These are phyloP conservation scores for Geopemphigus sp. DNA, from an alignment of 1,140 invertebrate genomes.

Conservation along the genomic window DNA sequence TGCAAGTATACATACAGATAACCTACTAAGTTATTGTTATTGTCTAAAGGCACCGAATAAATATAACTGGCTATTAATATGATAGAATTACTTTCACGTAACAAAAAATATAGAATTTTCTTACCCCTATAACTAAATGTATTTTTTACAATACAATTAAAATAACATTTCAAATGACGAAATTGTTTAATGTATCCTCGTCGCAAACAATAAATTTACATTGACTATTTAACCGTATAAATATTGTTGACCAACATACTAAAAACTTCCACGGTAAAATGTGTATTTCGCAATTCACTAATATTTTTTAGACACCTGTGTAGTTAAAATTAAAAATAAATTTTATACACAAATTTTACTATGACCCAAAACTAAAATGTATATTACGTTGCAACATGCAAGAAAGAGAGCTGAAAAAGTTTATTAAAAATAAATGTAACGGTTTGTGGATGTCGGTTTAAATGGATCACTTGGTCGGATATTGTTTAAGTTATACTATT, in stretches of 20 bases:
- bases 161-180: neutral
- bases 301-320: too few species aligned
- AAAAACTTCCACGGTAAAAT: too few species aligned
- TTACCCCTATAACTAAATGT: neutral
- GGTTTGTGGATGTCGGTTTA: too few species aligned
- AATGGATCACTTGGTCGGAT: too few species aligned
- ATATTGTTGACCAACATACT: neutral
- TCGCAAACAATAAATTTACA: neutral
- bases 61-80: neutral
- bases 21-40: neutral
- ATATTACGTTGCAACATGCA: too few species aligned
- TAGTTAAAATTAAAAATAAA: too few species aligned
- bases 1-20: neutral
- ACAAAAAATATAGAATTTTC: neutral
- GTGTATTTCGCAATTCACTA: too few species aligned
- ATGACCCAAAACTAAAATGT: too few species aligned
- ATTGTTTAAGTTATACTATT: too few species aligned
- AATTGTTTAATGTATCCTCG: neutral
- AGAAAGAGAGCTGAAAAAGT: too few species aligned
- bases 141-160: neutral
- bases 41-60: neutral
- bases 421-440: too few species aligned
- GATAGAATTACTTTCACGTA: constrained; percentile 2
- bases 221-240: neutral
- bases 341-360: too few species aligned